Base-by-base conservation (phyloP, 2,113 vertebrate species). In the Poicephalus meyeri region DNA sequence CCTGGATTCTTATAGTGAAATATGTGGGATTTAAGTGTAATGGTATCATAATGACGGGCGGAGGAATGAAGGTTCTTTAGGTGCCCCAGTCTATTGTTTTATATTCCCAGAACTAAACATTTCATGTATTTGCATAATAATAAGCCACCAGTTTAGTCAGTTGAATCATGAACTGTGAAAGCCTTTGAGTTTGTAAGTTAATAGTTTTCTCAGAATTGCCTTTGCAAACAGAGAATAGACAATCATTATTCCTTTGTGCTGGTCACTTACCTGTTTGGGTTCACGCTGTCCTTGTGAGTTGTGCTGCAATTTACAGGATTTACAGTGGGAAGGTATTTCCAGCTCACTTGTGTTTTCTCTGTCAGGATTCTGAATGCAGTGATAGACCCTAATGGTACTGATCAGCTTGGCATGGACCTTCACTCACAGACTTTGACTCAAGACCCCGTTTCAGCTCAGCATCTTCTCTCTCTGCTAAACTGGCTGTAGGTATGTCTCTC, bases 141-240 rank as follows among this genome's bases (percentile, higher is more conserved):
- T 74, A 87, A 91, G 61, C 25, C 52, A 68, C 71, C 63, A 49
- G 37, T 92, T 86, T 61, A 74, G 72, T 83, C 58, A 23, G 64
- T 80, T 80, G 70, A 76, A 82, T 76, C 29, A 15, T 33, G 80
- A 84, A 68, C 70, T 86, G 64, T 91, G 80, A 80, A 77, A 88
- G 71, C 49, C 53, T 91, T 66, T 66, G 91, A 73, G 83, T 86
- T 86, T 73, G n/a, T 78, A 70, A 80, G 83, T 91, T 91, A 91
- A 83, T 77, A 58, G 66, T 90, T 93, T 81, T 60, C 82, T 90
- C 65, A 35, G 81, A 84, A 87, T 56, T 91, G 80, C 64, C 37
- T 37, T 61, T 78, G 63, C 56, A 76, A 79, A 72, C 58, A 71
- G 58, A 88, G 64, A 93, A 65, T 31, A 92, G 93, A 80, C 2